Evolutionary conservation across 1,140 invertebrate species (phyloP), one percentile per base, ranked within the genome.

Genomic region (Solenopsis fugax): DNA sequence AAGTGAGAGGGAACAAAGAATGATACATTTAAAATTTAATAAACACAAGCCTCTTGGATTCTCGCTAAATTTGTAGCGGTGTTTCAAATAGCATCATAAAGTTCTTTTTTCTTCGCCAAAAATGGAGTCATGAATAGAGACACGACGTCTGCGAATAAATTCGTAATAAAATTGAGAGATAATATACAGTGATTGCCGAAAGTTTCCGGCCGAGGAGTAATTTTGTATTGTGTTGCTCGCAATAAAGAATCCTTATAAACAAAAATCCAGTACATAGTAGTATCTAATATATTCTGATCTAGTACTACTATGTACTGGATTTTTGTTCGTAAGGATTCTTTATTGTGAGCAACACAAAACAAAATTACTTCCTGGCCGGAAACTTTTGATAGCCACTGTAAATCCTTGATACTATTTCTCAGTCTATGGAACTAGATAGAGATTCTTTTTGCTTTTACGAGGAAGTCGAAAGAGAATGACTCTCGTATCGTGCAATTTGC

Each of bases 401-500:
- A 29, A 29, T 29, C 29, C 29, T 29, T 21, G 10, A 45, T 34
- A 24, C 7, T 54, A 24, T 69, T 16, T 54, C 6, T 41, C n/a
- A 41, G 6, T 45, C 37, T 48, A 37, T 24, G 18, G 64, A 77
- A 48, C 4, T 77, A 12, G 58, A 78, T 18, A 18, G 24, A 29
- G 3, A 6, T 10, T 34, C n/a, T 71, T 37, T 34, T 58, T 21
- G 37, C 16, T 72, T 29, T 56, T 29, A 56, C 37, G 65, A 60
- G 52, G 0, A 60, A 60, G 54, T 13, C 16, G 21, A 18, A 21
- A 56, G 34, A 82, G 41, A 24, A 72, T 67, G 45, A 52, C n/a
- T 45, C 48, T 69, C 62, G n/a, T 69, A 56, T 6, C 52, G 41
- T 58, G 80, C 54, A 84, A 75, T 82, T 82, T 82, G 67, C 54